phyloP scores from a whole-genome alignment of 2,888 invertebrate genomes.

The Leucophora obtusa region DNA sequence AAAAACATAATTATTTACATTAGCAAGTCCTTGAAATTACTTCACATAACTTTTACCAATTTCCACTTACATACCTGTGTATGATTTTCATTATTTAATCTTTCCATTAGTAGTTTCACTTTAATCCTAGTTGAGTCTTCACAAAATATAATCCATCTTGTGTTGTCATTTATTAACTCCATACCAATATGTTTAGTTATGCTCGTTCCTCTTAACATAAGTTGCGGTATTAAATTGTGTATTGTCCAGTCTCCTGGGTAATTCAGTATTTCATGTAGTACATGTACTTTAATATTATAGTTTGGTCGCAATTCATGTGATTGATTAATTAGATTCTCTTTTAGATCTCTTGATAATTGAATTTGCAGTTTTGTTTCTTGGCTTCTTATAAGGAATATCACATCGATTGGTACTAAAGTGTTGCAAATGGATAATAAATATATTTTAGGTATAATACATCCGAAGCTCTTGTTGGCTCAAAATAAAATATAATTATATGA shows the following conservation, averaged over 20 bases:
- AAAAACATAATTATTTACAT: neutral
- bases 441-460: too few species aligned
- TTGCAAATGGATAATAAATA: neutral
- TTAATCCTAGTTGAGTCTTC: conserved; percentile 75
- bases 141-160: conserved; percentile 78
- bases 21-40: too few species aligned
- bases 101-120: conserved; percentile 71
- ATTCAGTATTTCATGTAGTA: conserved; percentile 81
- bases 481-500: too few species aligned
- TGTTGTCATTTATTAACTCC: conserved; percentile 67
- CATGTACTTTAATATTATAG: conserved; percentile 77
- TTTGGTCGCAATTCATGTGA: conserved; percentile 58
- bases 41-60: too few species aligned
- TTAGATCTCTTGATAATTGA: conserved; percentile 59
- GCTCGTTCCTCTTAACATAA: conserved; percentile 66
- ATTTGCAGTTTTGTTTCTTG: conserved; percentile 57
- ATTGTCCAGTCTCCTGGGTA: conserved; percentile 80
- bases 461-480: too few species aligned
- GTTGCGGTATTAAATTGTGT: conserved; percentile 79
- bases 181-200: conserved; percentile 61
- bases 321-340: conserved; percentile 61
- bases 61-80: conserved; percentile 70
- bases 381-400: conserved; percentile 62
- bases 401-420: conserved; percentile 48
- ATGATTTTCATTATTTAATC: conserved; percentile 71